phyloP scores from a whole-genome alignment of 2,797 vertebrate species.

The Linurgus olivaceus region DNA sequence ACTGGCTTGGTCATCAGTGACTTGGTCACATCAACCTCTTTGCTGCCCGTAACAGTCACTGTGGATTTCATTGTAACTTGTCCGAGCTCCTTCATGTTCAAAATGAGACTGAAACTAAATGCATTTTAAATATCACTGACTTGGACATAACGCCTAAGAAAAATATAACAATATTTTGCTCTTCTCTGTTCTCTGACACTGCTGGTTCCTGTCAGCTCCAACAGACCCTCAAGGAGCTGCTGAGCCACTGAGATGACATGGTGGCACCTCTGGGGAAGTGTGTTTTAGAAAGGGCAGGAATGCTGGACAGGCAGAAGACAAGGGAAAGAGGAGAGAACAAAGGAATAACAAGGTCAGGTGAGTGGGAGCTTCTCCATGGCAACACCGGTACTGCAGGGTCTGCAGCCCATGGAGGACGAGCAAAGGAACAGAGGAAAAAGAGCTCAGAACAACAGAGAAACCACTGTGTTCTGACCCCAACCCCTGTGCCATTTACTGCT shows the following conservation, averaged over 20 bases:
- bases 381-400: not conserved
- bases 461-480: not conserved
- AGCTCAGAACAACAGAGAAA: not conserved
- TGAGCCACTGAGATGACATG: not conserved
- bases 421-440: not conserved
- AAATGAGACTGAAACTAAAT: not conserved
- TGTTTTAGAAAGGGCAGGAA: not conserved
- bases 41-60: not conserved
- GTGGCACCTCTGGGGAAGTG: not conserved
- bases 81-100: not conserved
- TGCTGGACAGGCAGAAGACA: not conserved
- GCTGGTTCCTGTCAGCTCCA: not conserved
- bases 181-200: not conserved
- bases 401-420: not conserved
- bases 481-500: not conserved
- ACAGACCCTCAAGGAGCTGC: rapidly evolving
- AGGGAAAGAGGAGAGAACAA: not conserved
- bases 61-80: not conserved
- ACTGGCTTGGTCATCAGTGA: not conserved
- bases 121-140: not conserved
- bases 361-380: not conserved
- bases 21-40: not conserved
- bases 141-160: not conserved
- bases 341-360: not conserved
- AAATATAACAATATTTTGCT: not conserved